phyloP scores from a whole-genome alignment of 2,888 invertebrate species.

The Cantharis rustica region DNA sequence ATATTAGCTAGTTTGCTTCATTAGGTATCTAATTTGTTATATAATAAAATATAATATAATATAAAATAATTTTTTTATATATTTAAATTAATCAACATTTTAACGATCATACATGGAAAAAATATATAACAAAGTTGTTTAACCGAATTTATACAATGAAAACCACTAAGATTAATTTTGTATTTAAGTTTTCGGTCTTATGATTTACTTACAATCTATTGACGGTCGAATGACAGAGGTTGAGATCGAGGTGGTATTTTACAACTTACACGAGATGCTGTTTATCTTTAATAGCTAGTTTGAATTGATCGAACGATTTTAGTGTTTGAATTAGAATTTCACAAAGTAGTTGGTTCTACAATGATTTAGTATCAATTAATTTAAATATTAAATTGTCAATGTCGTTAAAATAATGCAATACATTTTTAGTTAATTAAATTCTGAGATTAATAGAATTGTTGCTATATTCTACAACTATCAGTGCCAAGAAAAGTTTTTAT shows the following conservation, averaged over 20 bases:
- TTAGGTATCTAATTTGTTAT: neutral
- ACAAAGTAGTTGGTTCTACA: neutral
- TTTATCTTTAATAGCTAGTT: neutral
- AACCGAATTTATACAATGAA: no score
- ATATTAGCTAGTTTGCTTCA: neutral
- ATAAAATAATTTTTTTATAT: no score
- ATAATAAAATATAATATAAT: no score
- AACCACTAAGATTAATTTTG: neutral
- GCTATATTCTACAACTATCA: neutral
- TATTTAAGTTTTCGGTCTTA: neutral
- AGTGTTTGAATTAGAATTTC: neutral
- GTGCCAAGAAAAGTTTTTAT: neutral
- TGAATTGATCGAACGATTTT: neutral
- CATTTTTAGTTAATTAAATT: neutral
- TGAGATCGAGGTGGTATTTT: neutral
- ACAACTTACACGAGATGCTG: neutral
- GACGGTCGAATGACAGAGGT: neutral
- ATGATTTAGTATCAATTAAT: no score
- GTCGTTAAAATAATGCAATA: neutral
- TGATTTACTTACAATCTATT: neutral
- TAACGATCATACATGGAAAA: no score
- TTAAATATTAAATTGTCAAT: neutral
- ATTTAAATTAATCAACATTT: no score
- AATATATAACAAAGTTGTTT: no score
- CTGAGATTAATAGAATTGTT: neutral